Conservation (phyloP, 2,888 invertebrate species). For the Tenodera sinensis region DNA sequence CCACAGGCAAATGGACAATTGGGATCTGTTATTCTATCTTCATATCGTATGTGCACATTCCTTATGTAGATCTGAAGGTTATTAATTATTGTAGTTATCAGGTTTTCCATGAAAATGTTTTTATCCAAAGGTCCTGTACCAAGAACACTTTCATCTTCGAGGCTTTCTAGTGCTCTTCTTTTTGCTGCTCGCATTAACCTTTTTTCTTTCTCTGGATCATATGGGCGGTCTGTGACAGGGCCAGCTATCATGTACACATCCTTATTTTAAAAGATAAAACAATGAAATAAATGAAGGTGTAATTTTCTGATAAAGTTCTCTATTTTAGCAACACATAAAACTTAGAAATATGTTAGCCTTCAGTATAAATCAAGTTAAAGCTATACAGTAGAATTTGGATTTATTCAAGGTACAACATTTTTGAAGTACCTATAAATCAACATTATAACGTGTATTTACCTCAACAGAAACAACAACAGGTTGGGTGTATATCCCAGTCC, state of each 20-base stretch:
- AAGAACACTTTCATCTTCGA: slow-evolving; percentile 58
- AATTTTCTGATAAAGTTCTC: not conserved
- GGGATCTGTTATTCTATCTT: slow-evolving; percentile 65
- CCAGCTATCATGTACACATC: slow-evolving; percentile 73
- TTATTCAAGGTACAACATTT: too few species aligned
- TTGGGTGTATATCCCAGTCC: slow-evolving; percentile 71
- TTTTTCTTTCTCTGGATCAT: slow-evolving; percentile 70
- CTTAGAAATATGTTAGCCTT: too few species aligned
- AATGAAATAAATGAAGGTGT: not conserved
- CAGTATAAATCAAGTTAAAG: too few species aligned
- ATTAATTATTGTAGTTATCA: slow-evolving; percentile 72
- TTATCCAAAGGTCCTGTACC: slow-evolving; percentile 53
- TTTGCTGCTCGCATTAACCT: slow-evolving; percentile 69
- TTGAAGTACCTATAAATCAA: too few species aligned
- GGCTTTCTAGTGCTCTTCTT: slow-evolving; percentile 62
- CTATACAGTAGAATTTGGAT: too few species aligned
- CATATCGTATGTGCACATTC: slow-evolving; percentile 77
- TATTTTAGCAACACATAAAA: not conserved
- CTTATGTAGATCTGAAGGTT: slow-evolving; percentile 74
- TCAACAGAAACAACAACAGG: slow-evolving; percentile 70
- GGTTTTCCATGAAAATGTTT: slow-evolving; percentile 63
- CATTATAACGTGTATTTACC: slow-evolving; percentile 37
- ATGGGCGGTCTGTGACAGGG: slow-evolving; percentile 64
- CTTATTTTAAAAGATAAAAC: slow-evolving; percentile 33
- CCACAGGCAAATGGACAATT: slow-evolving; percentile 69